phyloP scores from a whole-genome alignment of 2,113 vertebrate genomes.

The Astur gentilis region DNA sequence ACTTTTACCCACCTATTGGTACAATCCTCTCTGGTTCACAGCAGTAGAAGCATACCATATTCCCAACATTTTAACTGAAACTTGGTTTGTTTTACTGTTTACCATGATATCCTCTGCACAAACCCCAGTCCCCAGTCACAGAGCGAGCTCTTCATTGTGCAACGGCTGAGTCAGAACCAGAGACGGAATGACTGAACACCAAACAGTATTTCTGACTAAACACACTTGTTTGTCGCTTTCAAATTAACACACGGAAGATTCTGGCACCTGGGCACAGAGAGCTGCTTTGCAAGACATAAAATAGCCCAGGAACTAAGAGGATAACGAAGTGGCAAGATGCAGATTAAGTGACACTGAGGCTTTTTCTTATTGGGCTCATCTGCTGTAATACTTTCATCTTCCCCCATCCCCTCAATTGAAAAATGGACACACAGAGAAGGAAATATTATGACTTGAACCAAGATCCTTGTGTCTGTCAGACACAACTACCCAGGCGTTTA shows the following conservation, averaged over 20 bases:
- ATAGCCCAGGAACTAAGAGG: constrained; percentile 81
- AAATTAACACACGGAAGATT: not conserved
- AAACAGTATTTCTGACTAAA: not conserved
- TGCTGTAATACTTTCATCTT: not conserved
- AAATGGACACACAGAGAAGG: not conserved
- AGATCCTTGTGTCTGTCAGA: not conserved
- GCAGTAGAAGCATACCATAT: constrained; percentile 86
- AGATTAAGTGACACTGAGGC: constrained; percentile 75
- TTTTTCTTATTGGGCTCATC: not conserved
- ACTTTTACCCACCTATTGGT: constrained; percentile 80
- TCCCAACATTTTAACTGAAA: constrained; percentile 74
- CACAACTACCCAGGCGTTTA: fast-evolving
- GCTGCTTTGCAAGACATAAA: constrained; percentile 53
- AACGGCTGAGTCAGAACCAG: not conserved
- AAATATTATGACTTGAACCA: not conserved
- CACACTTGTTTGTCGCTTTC: not conserved
- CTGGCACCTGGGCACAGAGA: not conserved
- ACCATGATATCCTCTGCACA: constrained; percentile 27
- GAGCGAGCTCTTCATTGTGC: not conserved
- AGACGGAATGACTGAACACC: not conserved
- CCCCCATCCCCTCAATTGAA: not conserved
- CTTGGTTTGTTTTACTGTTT: not conserved
- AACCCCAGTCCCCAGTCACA: not conserved
- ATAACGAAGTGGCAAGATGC: constrained; percentile 74
- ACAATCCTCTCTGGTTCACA: constrained; percentile 83